phyloP scores from a whole-genome alignment of 2,113 vertebrate genomes.

The Callipepla californica region DNA sequence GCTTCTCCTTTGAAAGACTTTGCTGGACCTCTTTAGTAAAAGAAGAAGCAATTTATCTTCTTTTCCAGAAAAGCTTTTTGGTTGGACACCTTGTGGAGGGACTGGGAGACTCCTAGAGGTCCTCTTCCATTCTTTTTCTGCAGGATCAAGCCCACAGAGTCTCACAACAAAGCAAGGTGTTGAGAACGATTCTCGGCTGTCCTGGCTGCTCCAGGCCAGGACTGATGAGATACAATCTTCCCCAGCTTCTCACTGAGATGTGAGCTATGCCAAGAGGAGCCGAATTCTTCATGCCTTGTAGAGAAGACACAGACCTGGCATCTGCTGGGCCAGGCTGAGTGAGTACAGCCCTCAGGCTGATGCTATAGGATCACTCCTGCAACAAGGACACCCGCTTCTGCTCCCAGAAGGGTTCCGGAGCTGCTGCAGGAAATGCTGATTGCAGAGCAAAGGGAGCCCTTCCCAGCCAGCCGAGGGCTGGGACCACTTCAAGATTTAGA shows the following conservation, averaged over 20 bases:
- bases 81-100: background rate
- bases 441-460: background rate
- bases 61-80: background rate
- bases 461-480: background rate
- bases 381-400: background rate
- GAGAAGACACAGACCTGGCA: fast-evolving
- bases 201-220: background rate
- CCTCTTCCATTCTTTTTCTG: background rate
- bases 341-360: background rate
- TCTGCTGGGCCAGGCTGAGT: background rate
- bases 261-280: background rate
- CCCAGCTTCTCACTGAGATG: background rate
- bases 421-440: background rate
- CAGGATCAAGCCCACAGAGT: fast-evolving
- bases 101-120: background rate
- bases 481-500: background rate
- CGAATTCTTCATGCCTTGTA: background rate
- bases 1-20: background rate
- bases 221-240: fast-evolving
- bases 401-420: background rate
- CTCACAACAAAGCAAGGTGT: background rate
- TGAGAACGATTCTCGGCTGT: background rate
- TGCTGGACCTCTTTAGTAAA: background rate
- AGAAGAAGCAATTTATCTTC: background rate
- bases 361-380: background rate